These are phyloP conservation scores for Pygoscelis antarcticus DNA, from an alignment of 2,113 vertebrate species.

Conservation along the genomic window DNA sequence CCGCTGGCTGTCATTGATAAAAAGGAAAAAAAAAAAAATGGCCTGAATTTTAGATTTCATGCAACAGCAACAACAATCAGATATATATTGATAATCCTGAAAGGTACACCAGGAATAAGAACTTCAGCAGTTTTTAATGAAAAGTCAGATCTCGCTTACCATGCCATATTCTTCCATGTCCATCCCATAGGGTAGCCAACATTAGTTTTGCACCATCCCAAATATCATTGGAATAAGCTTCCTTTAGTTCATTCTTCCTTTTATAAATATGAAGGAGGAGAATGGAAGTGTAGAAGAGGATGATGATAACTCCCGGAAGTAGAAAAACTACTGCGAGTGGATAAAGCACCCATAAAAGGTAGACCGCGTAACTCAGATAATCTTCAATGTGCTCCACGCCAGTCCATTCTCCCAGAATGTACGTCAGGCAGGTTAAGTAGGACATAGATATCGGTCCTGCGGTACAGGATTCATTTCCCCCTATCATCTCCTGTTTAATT, in stretches of 20 bases:
- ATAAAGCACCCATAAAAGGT: conserved; percentile 92
- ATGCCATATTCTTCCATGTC: conserved; percentile 94
- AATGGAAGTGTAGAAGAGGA: conserved; percentile 85
- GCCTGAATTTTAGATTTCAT: not conserved
- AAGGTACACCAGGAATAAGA: not conserved
- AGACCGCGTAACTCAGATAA: conserved; percentile 88
- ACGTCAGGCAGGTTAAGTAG: conserved; percentile 81
- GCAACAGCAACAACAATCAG: not conserved
- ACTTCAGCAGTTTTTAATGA: not conserved
- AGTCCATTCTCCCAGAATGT: conserved; percentile 83
- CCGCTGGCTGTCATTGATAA: not conserved
- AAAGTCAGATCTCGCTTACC: conserved; percentile 74
- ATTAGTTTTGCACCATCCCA: conserved; percentile 90
- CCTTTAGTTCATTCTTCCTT: conserved; percentile 91
- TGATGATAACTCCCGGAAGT: conserved; percentile 85
- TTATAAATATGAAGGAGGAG: conserved; percentile 94
- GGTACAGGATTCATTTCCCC: conserved; percentile 83
- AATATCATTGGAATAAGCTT: conserved; percentile 90
- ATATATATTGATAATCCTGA: not conserved
- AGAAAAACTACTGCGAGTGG: conserved; percentile 86
- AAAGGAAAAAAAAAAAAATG: not conserved
- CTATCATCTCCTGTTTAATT: conserved; percentile 75
- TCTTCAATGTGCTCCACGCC: conserved; percentile 86
- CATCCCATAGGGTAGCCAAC: conserved; percentile 91
- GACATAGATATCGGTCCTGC: conserved; percentile 69